Base-by-base conservation (phyloP, 2,113 vertebrate genomes). In the Myodes glareolus region DNA sequence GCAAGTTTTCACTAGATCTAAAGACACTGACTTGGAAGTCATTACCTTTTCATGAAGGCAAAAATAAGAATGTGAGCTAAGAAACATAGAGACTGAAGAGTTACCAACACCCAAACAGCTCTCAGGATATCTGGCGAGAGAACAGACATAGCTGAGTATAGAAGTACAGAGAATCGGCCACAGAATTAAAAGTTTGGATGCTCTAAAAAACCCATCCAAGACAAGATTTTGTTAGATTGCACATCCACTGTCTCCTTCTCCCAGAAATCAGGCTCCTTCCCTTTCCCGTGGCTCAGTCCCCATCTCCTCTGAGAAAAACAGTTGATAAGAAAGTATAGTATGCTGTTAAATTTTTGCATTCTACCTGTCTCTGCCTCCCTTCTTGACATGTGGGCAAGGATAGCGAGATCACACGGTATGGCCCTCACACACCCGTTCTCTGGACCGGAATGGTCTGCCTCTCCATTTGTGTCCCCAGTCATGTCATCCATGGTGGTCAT, bases 141-240 rank as follows among this genome's bases (percentile, higher is more conserved):
- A n/a, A 68, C n/a, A 23, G 76, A 45, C 39, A 42, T 81, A 19
- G 25, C 39, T 63, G 52, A 96, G 77, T 36, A 88, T 2, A 77
- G 81, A 78, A 91, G 45, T 77, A 55, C 3, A 88, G 1, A 61
- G n/a, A 92, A 90, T 11, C 47, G 27, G 72, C 50, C 72, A 45
- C 3, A 73, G 50, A 94, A 75, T 76, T 86, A 89, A 88, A 96
- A 47, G 17, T 96, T 94, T 80, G 36, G 33, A 91, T 92, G 91
- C 13, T 3, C 29, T 39, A 91, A 45, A 73, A 81, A 90, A 11
- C 11, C 76, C 23, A 45, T 7, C 65, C 31, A 89, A 93, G 42
- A 65, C n/a, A 73, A 36, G 42, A 31, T 33, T 50, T 36, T 68
- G 8, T 65, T 85, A 45, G 2, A 65, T 85, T 13, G 16, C 8